A percentile compares a stretch with the other conserved stretches of the same genome.
Evolutionary conservation across 2,797 vertebrate species (phyloP).

Genomic region (Megaceryle alcyon): DNA sequence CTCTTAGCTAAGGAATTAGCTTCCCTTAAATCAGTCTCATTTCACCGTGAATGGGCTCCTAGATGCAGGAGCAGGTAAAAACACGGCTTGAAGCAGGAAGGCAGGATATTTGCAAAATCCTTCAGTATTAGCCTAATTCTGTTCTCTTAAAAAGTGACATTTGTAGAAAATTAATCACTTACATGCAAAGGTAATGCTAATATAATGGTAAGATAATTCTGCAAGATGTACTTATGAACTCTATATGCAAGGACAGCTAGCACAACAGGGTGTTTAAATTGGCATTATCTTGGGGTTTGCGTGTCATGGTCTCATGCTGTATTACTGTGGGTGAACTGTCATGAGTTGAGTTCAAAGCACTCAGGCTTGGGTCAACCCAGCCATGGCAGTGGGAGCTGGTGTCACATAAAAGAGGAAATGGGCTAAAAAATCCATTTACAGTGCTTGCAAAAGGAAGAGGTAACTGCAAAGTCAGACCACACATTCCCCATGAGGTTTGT

Average conservation of each 20-base stretch:
- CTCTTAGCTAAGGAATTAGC: background rate
- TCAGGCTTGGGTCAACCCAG: background rate
- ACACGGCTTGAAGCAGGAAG: background rate
- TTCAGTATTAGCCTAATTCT: background rate
- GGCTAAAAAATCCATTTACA: background rate
- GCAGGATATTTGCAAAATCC: background rate
- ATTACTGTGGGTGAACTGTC: background rate
- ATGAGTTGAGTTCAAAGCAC: background rate
- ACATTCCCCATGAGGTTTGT: fast-evolving
- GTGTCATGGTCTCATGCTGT: background rate
- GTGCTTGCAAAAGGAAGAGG: background rate
- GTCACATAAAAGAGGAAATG: background rate
- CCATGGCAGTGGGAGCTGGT: background rate
- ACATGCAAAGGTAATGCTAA: background rate
- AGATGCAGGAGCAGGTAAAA: background rate
- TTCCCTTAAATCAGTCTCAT: background rate
- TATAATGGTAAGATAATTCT: background rate
- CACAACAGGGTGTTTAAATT: background rate
- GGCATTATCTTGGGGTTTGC: background rate
- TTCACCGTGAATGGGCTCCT: background rate
- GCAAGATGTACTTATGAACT: background rate
- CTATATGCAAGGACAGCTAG: background rate
- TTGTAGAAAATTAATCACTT: background rate
- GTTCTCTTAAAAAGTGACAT: background rate
- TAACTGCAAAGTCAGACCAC: background rate